Base-by-base conservation (phyloP, 2,888 invertebrate species). In the Nomada hirtipes region DNA sequence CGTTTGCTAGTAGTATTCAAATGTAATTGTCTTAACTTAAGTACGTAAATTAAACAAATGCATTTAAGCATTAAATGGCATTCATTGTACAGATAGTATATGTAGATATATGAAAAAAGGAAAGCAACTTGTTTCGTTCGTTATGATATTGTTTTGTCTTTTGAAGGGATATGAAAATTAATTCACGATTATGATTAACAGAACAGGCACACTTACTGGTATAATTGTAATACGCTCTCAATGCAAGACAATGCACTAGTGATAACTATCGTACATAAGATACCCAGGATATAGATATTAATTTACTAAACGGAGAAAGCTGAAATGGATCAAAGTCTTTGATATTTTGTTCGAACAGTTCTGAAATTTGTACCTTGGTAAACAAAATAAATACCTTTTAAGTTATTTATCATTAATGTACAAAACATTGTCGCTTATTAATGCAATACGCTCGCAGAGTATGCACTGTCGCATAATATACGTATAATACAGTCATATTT, bases 381-480 rank as follows among this genome's bases (percentile, higher is more conserved):
- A 85, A 78, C 65, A 63, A 79, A 84, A 83, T 83, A 85, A 80
- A 88, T 90, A 88, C 87, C 90, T 88, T 84, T 85, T 92, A 91
- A 91, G 90, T 91, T 91, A 91, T 91, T 91, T 90, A 88, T 87
- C 88, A 90, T 86, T 89, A 90, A 87, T 89, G 89, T 91, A 91
- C 86, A 10, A 90, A 89, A 91, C 83, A 89, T 80, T 85, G 79
- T 88, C 84, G 86, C 57, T 83, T 86, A 78, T 89, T 89, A 85
- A 53, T 44, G 61, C 18, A 47, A 47, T 50, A 50, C n/a, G 57
- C 10, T n/a, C 20, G 23, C 20, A 26, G 13, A 65, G 63, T 9
- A 36, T 36, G 42, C 2, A 13, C 68, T 53, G 26, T 23, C 29
- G 36, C 29, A 60, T 20, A 13, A n/a, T 47, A 47, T 13, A 23